Evolutionary conservation across 2,797 vertebrate species (phyloP).

Genomic region (Pangasius larnaudii): DNA sequence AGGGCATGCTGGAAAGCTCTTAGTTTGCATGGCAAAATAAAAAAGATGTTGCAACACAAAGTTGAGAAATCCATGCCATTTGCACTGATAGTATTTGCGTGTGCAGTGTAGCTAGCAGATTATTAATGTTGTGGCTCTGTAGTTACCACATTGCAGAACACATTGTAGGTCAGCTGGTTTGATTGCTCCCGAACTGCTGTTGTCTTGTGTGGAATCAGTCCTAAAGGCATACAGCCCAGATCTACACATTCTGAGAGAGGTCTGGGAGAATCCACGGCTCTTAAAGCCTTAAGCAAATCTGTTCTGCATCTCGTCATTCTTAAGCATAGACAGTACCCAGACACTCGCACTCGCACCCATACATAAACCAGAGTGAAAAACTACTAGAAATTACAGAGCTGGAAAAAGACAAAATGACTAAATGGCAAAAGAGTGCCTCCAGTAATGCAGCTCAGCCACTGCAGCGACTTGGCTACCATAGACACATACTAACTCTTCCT

Average conservation of each 20-base stretch:
- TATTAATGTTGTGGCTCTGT: not conserved
- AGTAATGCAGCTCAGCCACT: not conserved
- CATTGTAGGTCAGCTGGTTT: not conserved
- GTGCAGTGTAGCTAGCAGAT: not conserved
- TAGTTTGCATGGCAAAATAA: not conserved
- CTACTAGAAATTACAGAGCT: not conserved
- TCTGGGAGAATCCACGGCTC: not conserved
- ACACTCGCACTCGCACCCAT: not conserved
- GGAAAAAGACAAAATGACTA: not conserved
- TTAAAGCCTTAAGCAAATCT: not conserved
- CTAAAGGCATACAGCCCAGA: not conserved
- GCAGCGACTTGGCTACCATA: not conserved
- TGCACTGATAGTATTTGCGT: not conserved
- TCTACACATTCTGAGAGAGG: slow-evolving; percentile 9
- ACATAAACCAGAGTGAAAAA: not conserved
- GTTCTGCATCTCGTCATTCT: slow-evolving; percentile 19
- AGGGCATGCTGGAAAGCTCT: slow-evolving; percentile 5
- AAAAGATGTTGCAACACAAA: slow-evolving; percentile 7
- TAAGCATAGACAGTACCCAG: slow-evolving; percentile 1
- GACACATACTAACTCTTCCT: not conserved
- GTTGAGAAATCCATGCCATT: not conserved
- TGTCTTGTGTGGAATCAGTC: slow-evolving; percentile 20
- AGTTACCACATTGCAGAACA: not conserved
- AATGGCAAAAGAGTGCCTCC: not conserved
- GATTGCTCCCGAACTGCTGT: slow-evolving; percentile 4